A percentile compares a stretch with the other conserved stretches of the same genome.
Evolutionary conservation across 2,797 vertebrate species (phyloP).

Genomic region (Smutsia temminckii): DNA sequence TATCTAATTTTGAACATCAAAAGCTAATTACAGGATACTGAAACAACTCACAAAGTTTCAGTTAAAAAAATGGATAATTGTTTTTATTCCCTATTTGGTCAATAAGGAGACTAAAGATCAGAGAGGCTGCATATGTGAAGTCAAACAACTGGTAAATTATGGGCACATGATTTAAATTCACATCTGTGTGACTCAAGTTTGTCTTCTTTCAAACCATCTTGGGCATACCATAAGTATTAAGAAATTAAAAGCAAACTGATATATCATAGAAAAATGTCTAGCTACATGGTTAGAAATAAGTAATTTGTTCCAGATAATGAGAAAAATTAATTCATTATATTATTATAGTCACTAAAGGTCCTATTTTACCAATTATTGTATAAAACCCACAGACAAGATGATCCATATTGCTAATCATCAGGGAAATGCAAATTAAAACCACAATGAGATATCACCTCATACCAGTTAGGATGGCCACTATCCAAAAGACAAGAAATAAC

Average conservation of each 20-base stretch:
- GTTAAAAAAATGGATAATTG: not conserved
- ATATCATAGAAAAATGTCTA: constrained; percentile 3
- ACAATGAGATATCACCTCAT: too few relatives aligned
- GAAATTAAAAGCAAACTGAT: not conserved
- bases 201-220: not conserved
- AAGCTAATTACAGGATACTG: not conserved
- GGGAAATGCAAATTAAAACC: too few relatives aligned
- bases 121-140: not conserved
- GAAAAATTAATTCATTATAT: not conserved
- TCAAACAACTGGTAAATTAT: not conserved
- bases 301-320: not conserved
- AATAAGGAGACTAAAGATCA: not conserved
- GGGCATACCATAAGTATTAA: not conserved
- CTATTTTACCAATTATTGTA: not conserved
- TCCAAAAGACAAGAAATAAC: too few relatives aligned
- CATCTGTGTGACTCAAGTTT: not conserved
- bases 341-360: not conserved
- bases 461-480: too few relatives aligned
- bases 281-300: not conserved
- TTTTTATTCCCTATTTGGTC: not conserved
- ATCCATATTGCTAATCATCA: too few relatives aligned
- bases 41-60: not conserved
- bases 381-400: not conserved
- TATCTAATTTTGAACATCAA: too few relatives aligned
- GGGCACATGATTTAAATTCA: not conserved